Percentiles rank a stretch among this genome's conserved stretches.
Conservation (phyloP, 2,888 invertebrate genomes). For the Gryllus longicercus region DNA sequence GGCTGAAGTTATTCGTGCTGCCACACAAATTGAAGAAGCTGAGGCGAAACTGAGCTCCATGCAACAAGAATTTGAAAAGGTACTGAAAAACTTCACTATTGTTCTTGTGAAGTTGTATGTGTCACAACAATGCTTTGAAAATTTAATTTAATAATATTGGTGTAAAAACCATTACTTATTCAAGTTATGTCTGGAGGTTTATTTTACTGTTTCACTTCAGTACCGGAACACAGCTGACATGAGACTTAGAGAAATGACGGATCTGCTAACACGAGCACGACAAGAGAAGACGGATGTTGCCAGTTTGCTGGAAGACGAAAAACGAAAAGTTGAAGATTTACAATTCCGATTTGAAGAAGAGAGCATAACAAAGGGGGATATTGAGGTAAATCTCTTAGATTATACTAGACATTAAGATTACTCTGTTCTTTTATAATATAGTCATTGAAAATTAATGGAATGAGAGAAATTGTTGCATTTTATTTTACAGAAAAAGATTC, state of each 20-base stretch:
- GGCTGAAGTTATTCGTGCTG: constrained; percentile 80
- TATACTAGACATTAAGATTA: constrained; percentile 18
- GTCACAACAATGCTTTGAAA: background rate
- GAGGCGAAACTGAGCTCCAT: constrained; percentile 60
- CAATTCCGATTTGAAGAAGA: constrained; percentile 90
- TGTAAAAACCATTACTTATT: background rate
- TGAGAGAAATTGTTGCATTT: constrained; percentile 36
- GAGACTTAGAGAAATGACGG: constrained; percentile 51
- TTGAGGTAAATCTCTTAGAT: constrained; percentile 62
- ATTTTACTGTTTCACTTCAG: constrained; percentile 41
- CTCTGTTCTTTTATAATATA: constrained; percentile 18
- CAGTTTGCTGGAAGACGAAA: constrained; percentile 70
- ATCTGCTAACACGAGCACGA: constrained; percentile 52
- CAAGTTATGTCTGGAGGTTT: background rate
- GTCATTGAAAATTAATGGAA: background rate
- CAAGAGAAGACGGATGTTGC: constrained; percentile 56
- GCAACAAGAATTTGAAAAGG: constrained; percentile 64
- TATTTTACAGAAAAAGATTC: constrained; percentile 50
- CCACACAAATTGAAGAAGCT: constrained; percentile 75
- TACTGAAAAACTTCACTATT: constrained; percentile 42
- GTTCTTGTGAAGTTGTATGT: background rate
- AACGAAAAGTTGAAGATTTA: constrained; percentile 80
- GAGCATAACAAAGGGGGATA: constrained; percentile 80
- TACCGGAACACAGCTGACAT: constrained; percentile 56
- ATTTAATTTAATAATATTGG: background rate